Conservation (phyloP, 2,113 vertebrate species). For the Butorides virescens region DNA sequence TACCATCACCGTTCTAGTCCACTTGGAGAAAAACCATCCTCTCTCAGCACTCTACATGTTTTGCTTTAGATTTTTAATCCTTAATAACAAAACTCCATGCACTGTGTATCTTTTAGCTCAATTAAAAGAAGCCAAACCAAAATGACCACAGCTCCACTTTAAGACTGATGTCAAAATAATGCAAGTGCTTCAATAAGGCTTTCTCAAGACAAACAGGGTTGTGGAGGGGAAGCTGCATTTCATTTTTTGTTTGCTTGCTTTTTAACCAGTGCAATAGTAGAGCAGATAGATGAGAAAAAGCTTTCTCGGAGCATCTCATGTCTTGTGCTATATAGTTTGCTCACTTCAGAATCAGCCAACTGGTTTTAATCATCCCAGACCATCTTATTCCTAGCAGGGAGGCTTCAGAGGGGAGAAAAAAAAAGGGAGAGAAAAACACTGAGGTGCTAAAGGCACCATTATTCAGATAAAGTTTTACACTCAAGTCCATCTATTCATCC, state of each 20-base stretch:
- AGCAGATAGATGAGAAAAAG: not conserved
- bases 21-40: not conserved
- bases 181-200: not conserved
- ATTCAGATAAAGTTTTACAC: not conserved
- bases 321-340: not conserved
- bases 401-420: not conserved
- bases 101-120: not conserved
- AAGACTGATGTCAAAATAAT: not conserved
- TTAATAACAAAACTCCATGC: not conserved
- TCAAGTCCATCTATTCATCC: not conserved
- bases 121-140: not conserved
- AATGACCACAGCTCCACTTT: not conserved
- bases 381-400: not conserved
- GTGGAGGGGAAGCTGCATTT: not conserved
- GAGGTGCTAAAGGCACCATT: not conserved
- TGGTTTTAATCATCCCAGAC: constrained; percentile 31
- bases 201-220: not conserved
- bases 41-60: not conserved
- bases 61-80: not conserved
- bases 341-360: not conserved
- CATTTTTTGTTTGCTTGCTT: not conserved
- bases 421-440: not conserved
- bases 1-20: not conserved
- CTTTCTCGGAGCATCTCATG: not conserved
- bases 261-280: not conserved